phyloP scores from a whole-genome alignment of 2,113 vertebrate species.

The Motacilla tschutschensis region DNA sequence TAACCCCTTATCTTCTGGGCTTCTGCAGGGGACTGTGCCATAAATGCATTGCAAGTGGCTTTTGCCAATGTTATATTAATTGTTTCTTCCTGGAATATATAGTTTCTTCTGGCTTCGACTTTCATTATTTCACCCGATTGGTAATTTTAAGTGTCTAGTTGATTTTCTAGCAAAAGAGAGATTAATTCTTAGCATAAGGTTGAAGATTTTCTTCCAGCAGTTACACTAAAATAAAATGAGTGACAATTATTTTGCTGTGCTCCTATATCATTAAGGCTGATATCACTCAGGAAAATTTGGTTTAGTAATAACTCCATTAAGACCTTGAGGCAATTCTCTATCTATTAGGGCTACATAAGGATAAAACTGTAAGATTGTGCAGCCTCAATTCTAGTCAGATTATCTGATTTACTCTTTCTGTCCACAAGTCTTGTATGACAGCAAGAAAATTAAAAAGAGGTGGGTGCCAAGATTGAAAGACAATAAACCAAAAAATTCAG shows the following conservation, averaged over 20 bases:
- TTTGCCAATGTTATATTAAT: not conserved
- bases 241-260: not conserved
- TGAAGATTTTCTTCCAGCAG: not conserved
- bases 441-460: conserved; percentile 32
- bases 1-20: not conserved
- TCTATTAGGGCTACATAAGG: conserved; percentile 7
- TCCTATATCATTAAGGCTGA: not conserved
- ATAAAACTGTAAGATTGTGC: conserved; percentile 1
- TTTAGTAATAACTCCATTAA: conserved; percentile 42
- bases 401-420: conserved; percentile 53
- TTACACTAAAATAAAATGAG: not conserved
- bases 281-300: not conserved
- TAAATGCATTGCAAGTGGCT: not conserved
- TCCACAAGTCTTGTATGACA: conserved; percentile 34
- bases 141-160: not conserved
- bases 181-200: not conserved
- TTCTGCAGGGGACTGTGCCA: not conserved
- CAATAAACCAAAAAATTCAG: not conserved
- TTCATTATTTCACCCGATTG: not conserved
- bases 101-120: not conserved
- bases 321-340: conserved; percentile 15
- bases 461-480: not conserved
- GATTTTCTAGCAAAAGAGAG: not conserved
- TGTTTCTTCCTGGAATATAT: not conserved
- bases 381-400: conserved; percentile 16